These are phyloP conservation scores for Sorex araneus DNA, from an alignment of 2,113 vertebrate genomes.

Conservation along the genomic window DNA sequence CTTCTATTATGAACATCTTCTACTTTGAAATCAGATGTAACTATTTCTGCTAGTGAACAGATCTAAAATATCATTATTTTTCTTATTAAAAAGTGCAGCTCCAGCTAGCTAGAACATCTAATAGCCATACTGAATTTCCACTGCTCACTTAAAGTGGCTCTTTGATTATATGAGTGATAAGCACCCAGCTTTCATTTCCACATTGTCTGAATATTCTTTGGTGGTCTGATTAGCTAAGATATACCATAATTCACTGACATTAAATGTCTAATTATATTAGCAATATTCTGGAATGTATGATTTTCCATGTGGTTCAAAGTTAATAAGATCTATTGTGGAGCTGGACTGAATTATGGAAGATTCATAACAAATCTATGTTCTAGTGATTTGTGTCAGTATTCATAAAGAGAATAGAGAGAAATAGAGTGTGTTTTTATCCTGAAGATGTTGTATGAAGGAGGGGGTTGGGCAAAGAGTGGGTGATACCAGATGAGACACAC, in stretches of 20 bases:
- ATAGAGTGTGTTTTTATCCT: background rate
- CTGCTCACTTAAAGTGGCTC: background rate
- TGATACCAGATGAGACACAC: background rate
- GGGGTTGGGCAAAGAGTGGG: background rate
- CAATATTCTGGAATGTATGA: conserved; percentile 14
- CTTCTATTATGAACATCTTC: conserved; percentile 51
- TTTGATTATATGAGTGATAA: background rate
- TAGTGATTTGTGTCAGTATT: conserved; percentile 7
- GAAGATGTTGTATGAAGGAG: background rate
- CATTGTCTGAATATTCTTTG: conserved; percentile 34
- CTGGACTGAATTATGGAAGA: conserved; percentile 4
- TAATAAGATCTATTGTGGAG: conserved; percentile 17
- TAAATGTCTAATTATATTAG: conserved; percentile 29
- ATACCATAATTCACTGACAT: conserved; percentile 33
- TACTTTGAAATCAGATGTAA: conserved; percentile 38
- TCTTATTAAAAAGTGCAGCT: conserved; percentile 30
- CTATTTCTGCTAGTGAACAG: conserved; percentile 27
- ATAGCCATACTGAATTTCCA: conserved; percentile 17
- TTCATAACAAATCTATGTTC: conserved; percentile 13
- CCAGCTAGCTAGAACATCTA: background rate
- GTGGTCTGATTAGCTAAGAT: background rate
- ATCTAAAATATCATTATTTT: conserved; percentile 49
- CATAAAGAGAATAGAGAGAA: background rate
- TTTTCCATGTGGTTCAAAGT: conserved; percentile 59
- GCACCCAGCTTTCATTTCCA: conserved; percentile 8